Percentiles rank a stretch among this genome's conserved stretches.
Conservation (phyloP, 2,113 vertebrate genomes). For the Lamprotornis superbus region DNA sequence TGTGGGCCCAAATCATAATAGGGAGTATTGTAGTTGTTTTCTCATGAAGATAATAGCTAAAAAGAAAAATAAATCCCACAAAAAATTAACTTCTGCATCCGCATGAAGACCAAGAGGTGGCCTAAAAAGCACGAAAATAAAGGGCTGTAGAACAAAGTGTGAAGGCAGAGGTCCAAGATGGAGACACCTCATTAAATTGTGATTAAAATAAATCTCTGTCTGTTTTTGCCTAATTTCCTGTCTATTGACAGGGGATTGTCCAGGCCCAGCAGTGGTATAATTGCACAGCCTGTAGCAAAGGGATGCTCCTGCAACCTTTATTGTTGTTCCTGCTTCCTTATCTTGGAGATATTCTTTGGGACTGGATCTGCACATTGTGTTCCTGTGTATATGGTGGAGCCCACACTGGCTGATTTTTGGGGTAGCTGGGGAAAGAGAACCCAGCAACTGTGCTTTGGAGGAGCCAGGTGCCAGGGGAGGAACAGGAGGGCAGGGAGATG, state of each 20-base stretch:
- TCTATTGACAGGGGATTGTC: neutral
- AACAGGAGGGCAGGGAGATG: neutral
- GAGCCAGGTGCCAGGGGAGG: neutral
- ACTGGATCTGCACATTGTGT: accelerated
- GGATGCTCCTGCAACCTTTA: neutral
- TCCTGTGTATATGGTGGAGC: neutral
- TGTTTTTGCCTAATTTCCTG: neutral
- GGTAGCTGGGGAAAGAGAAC: no score
- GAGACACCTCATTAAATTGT: neutral
- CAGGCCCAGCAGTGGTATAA: neutral
- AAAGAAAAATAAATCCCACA: neutral
- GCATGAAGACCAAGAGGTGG: neutral
- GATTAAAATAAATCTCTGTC: neutral
- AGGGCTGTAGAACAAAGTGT: neutral
- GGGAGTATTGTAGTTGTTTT: neutral
- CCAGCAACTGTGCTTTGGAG: accelerated
- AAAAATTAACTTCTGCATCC: neutral
- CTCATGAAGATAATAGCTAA: neutral
- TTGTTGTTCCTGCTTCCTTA: neutral
- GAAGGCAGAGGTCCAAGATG: neutral
- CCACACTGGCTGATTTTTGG: neutral
- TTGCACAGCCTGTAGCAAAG: neutral
- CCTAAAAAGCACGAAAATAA: neutral
- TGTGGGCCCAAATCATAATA: neutral
- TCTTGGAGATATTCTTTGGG: neutral